Conservation (phyloP, 30 jellyfish, hydroid and myxozoan genomes). For the Aurelia sp. region DNA sequence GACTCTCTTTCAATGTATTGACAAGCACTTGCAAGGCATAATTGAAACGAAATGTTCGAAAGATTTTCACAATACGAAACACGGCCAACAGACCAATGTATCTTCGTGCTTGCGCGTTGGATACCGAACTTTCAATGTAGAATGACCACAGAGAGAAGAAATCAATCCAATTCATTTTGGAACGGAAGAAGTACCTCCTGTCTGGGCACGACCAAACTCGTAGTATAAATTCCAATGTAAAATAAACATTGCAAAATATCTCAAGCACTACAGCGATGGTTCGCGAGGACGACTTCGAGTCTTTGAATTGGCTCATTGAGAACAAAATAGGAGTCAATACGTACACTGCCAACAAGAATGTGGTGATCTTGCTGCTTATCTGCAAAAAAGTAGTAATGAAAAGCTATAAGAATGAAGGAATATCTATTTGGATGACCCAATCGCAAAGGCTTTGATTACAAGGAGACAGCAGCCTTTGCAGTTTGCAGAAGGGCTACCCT, state of each 20-base stretch:
- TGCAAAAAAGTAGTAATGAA: background rate
- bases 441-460: too few species aligned
- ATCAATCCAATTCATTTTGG: constrained; percentile 81
- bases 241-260: constrained; percentile 62
- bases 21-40: constrained; percentile 91
- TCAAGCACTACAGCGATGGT: constrained; percentile 48
- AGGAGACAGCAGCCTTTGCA: too few species aligned
- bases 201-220: constrained; percentile 78
- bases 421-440: too few species aligned
- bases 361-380: constrained; percentile 70
- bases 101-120: constrained; percentile 33
- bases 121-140: constrained; percentile 39
- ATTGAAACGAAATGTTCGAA: constrained; percentile 89
- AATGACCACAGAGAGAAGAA: constrained; percentile 78
- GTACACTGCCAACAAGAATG: constrained; percentile 60
- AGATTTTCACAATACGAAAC: constrained; percentile 89
- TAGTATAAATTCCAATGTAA: constrained; percentile 70
- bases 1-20: constrained; percentile 80
- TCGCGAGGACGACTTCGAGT: constrained; percentile 7
- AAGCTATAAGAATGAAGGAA: too few species aligned
- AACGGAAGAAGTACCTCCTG: constrained; percentile 56
- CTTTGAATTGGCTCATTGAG: constrained; percentile 72
- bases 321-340: constrained; percentile 70
- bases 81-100: constrained; percentile 74
- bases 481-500: too few species aligned